phyloP scores from a whole-genome alignment of 2,888 invertebrate species.

The Cephus rjabovi region DNA sequence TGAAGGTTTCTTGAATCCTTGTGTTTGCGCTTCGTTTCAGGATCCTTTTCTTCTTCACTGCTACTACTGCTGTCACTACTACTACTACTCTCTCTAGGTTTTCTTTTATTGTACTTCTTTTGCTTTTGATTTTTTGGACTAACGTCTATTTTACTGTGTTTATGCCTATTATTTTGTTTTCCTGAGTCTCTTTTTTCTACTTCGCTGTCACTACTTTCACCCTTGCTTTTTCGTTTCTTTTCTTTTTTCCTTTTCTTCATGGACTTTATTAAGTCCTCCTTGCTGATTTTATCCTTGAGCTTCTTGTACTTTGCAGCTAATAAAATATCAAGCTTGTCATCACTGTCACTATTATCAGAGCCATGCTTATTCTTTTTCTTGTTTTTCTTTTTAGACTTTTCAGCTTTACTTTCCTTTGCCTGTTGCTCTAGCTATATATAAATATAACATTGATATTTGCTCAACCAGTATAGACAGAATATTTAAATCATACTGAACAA shows the following conservation, averaged over 20 bases:
- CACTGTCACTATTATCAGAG: constrained; percentile 50
- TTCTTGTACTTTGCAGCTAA: constrained; percentile 79
- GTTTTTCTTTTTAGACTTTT: constrained; percentile 56
- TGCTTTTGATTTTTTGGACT: constrained; percentile 10
- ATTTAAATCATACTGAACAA: neutral
- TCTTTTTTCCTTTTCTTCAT: constrained; percentile 52
- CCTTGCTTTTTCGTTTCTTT: constrained; percentile 44
- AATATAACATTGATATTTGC: constrained; percentile 63
- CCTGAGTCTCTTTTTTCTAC: constrained; percentile 5
- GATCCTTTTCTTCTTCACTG: constrained; percentile 19
- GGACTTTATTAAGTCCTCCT: constrained; percentile 61
- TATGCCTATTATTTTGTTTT: constrained; percentile 6
- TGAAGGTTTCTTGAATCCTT: neutral
- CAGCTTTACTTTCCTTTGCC: constrained; percentile 60
- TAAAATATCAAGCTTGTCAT: constrained; percentile 74
- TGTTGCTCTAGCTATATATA: constrained; percentile 68
- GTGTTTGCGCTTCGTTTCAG: neutral
- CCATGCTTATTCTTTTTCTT: constrained; percentile 64
- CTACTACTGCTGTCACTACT: constrained; percentile 18
- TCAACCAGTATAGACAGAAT: constrained; percentile 40
- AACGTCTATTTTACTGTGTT: constrained; percentile 15
- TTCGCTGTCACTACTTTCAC: constrained; percentile 17
- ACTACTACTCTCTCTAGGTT: constrained; percentile 22
- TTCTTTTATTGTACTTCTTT: constrained; percentile 24
- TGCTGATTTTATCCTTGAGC: constrained; percentile 70